Evolutionary conservation across 2,113 vertebrate genomes (phyloP), one percentile per base, ranked within the genome.

Genomic region (Rhinogobius similis): DNA sequence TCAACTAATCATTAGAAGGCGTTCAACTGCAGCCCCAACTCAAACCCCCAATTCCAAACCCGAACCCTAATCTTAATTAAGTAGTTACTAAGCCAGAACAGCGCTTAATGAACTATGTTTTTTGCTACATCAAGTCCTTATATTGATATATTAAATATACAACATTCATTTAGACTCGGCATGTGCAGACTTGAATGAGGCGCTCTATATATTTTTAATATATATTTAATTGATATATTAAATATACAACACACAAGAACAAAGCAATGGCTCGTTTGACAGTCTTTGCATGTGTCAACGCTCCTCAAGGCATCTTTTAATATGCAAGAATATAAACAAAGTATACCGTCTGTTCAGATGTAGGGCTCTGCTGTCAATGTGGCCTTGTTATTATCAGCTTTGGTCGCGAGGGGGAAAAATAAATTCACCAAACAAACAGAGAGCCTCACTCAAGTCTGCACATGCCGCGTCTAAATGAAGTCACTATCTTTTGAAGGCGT

Each of bases 261-360:
- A 58, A 26, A 29, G 24, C 20, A 4, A 29, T 13, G 9, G 32
- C n/a, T 32, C 27, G 18, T 29, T 4, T 61, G 58, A 11, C 9
- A 61, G 18, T 21, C 2, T 59, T n/a, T 11, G 27, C 5, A 16
- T 29, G 14, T 18, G 26, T 58, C 32, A 12, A 10, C 9, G 62
- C 62, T 36, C n/a, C 66, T 44, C 21, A n/a, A 63, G 41, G 75
- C 62, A n/a, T 23, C 44, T 38, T 76, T 68, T 41, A 77, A 43
- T 65, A 77, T 74, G 58, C 70, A 79, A 77, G 39, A 29, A 41
- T 52, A 73, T 84, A 73, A 85, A 85, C 85, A 82, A 77, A 86
- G 71, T 64, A 83, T 38, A 68, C 74, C 62, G 65, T 74, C 76
- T 73, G 46, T 24, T 46, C 9, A 52, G 67, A 69, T 76, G 2